Evolutionary conservation across 2,888 invertebrate species (phyloP), one percentile per base, ranked within the genome.

Genomic region (Chrysolina oricalcia): DNA sequence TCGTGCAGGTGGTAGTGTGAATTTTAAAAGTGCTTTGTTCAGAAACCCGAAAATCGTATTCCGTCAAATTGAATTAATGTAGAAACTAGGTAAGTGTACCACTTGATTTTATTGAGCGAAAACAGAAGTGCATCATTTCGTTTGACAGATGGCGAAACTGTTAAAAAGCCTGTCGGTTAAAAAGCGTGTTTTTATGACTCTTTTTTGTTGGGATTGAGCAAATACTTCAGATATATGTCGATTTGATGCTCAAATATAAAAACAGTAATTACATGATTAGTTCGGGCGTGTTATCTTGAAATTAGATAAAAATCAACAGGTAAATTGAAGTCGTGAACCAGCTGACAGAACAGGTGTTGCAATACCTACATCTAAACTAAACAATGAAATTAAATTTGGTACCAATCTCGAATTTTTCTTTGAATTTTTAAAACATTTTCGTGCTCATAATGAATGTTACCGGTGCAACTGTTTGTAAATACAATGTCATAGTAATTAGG

Each of bases 1-100:
- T 70, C 27, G 73, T 76, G 73, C 78, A 78, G 78, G 76, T 78
- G 76, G 78, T 78, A 76, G 78, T 76, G 78, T 72, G 67, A 72
- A 17, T 73, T 74, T 72, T 40, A 10, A 69, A 72, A 65, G 68
- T 68, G 73, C 66, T 73, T 67, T 76, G 70, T 73, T 63, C n/a
- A 5, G 41, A 15, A 40, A 40, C 50, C 40, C 11, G 17, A n/a
- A 63, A 67, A 50, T 66, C 65, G 65, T 27, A 48, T 67, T 50
- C 13, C n/a, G 17, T 46, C 19, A 15, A 15, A 46, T 35, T 17
- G 46, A 48, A 48, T 50, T 67, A 17, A 17, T 17, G 35, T n/a
- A 35, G 67, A 23, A 50, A 10, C 17, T 40, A 56, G 40, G 43
- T 43, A 43, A 19, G 8, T 11, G 43, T 3, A 21, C 19, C 6